Evolutionary conservation across 30 jellyfish, hydroid and myxozoan species (phyloP), one percentile per base, ranked within the genome.

Genomic region (Aurelia aurita): DNA sequence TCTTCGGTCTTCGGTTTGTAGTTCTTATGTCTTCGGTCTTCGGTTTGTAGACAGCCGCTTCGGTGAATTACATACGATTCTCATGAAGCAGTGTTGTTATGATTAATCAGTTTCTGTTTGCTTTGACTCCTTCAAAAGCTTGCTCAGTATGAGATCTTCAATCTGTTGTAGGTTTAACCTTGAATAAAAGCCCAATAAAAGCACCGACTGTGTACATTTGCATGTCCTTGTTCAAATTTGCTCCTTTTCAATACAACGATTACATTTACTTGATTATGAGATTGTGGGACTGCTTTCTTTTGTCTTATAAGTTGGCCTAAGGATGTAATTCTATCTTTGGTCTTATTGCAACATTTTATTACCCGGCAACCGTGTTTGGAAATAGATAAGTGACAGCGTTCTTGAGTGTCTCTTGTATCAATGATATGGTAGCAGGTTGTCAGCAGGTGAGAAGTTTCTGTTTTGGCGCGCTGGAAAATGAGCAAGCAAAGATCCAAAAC

Each of bases 401-500:
- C 16, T 39, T 9, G 16, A 39, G 15, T 39, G 51, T 39, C 51
- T 6, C 51, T 39, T 0, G 2, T 39, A 3, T 67, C 79, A 67
- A 9, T 39, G 51, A 39, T 9, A 67, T 67, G 32, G 62, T 25
- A 62, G 21, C 74, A 22, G n/a, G 44, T 11, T 11, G 9, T 21
- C 74, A 39, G 51, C 51, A 39, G 13, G 9, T 47, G 67, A 14
- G 9, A 6, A 15, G 5, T 10, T 12, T 3, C 5, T 26, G 8
- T 21, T 49, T 47, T 39, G 51, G 16, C 1, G 51, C 13, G 9
- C 49, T 9, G 20, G 11, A 27, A 10, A 14, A 72, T 72, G 85
- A 72, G 85, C 85, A 72, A 72, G 45, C 55, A 11, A 16, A 72
- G 55, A 49, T 16, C 71, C 1, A 72, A 72, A 49, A 35, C 34